A percentile compares a stretch with the other conserved stretches of the same genome.
phyloP scores from a whole-genome alignment of 2,113 vertebrate species.

The Sorex araneus region DNA sequence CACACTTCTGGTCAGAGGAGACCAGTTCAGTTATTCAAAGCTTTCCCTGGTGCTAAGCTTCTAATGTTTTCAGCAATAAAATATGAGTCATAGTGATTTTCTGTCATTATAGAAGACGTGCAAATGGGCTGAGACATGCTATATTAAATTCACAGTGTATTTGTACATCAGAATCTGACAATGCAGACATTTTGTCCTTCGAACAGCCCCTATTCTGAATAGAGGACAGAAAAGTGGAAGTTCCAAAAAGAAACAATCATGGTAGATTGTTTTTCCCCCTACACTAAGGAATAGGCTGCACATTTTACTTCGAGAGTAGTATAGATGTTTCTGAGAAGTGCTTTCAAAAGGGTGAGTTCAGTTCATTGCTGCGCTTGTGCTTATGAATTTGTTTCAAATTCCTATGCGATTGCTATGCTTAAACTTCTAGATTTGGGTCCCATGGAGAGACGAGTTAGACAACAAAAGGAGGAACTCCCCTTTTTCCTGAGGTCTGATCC shows the following conservation, averaged over 20 bases:
- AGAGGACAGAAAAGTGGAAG: neutral
- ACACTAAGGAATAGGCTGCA: neutral
- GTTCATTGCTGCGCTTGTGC: neutral
- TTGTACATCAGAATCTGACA: neutral
- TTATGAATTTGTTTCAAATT: conserved; percentile 57
- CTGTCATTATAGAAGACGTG: neutral
- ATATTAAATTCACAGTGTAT: neutral
- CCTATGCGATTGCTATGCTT: neutral
- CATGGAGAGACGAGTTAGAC: neutral
- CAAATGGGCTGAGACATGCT: neutral
- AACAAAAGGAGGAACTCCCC: neutral
- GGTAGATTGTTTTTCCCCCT: neutral
- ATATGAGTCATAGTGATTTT: neutral
- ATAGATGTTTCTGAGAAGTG: neutral
- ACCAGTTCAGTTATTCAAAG: neutral
- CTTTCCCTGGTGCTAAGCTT: neutral
- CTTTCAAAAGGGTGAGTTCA: conserved; percentile 23
- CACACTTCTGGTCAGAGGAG: neutral
- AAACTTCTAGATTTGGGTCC: conserved; percentile 10
- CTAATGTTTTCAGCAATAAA: neutral
- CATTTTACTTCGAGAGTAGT: neutral
- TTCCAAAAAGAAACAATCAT: conserved; percentile 10
- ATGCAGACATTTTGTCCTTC: neutral
- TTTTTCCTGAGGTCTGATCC: conserved; percentile 27
- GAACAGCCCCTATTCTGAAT: conserved; percentile 13